phyloP scores from a whole-genome alignment of 1,140 invertebrate species.

The Teleopsis dalmanni region DNA sequence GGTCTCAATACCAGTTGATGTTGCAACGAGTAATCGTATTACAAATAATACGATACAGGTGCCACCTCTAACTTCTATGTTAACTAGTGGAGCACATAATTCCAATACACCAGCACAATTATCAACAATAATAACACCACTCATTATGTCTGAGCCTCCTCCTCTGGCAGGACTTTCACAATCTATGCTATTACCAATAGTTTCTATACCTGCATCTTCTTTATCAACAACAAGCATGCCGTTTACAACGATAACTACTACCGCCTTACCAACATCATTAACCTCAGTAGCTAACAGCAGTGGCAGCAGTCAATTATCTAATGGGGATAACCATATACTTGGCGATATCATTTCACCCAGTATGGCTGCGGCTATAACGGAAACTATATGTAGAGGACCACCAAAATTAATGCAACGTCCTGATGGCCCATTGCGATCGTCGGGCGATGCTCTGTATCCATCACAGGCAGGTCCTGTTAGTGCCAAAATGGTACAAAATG shows the following conservation, averaged over 20 bases:
- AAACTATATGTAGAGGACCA: slow-evolving; percentile 37
- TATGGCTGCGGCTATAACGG: slow-evolving; percentile 34
- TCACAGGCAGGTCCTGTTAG: slow-evolving; percentile 44
- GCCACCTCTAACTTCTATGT: slow-evolving; percentile 32
- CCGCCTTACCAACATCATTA: not conserved
- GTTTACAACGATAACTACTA: not conserved
- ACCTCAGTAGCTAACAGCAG: not conserved
- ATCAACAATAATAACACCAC: not conserved
- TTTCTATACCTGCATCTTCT: not conserved
- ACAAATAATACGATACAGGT: slow-evolving; percentile 30
- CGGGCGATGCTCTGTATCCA: slow-evolving; percentile 40
- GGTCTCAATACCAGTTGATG: slow-evolving; percentile 37
- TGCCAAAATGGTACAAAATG: slow-evolving; percentile 43
- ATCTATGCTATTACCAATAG: not conserved
- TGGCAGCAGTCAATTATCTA: not conserved
- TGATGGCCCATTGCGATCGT: slow-evolving; percentile 36
- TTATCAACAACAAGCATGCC: not conserved
- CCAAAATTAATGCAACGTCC: slow-evolving; percentile 45
- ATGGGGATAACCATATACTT: not conserved
- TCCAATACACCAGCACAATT: not conserved
- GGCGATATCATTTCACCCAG: slow-evolving; percentile 27
- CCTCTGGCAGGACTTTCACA: slow-evolving; percentile 30
- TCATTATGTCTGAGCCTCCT: slow-evolving; percentile 17
- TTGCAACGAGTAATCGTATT: slow-evolving; percentile 12
- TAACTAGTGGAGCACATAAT: slow-evolving; percentile 17